Evolutionary conservation across 2,113 vertebrate genomes (phyloP).

Genomic region (Alligator mississippiensis): DNA sequence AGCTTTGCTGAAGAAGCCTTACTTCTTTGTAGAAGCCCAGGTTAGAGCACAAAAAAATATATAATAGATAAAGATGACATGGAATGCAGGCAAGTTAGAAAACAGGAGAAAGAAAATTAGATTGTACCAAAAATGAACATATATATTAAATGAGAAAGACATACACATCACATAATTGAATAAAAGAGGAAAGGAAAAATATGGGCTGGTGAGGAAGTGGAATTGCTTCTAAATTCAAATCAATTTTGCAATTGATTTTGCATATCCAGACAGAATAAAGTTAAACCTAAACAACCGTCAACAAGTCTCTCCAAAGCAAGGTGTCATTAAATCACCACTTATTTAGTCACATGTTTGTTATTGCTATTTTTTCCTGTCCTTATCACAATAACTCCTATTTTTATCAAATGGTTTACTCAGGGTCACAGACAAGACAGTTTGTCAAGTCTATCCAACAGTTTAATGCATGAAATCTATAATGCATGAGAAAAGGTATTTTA

Average conservation of each 20-base stretch:
- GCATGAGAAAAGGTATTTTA: constrained; percentile 13
- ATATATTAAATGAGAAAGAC: background rate
- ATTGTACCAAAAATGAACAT: background rate
- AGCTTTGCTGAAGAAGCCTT: background rate
- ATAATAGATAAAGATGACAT: background rate
- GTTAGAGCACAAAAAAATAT: background rate
- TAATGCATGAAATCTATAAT: constrained; percentile 36
- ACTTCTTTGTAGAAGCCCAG: background rate
- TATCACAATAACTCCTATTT: constrained; percentile 36
- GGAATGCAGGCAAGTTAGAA: background rate
- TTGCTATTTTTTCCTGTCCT: constrained; percentile 24
- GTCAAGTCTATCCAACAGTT: constrained; percentile 22
- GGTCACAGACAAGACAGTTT: constrained; percentile 2
- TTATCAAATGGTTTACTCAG: constrained; percentile 18
- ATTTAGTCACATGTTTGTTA: background rate
- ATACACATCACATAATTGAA: background rate
- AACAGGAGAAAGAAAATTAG: background rate
- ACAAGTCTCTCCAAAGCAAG: background rate
- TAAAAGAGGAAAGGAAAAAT: background rate
- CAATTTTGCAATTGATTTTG: background rate
- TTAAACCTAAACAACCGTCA: background rate
- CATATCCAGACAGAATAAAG: background rate
- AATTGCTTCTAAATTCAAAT: background rate
- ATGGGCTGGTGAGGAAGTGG: background rate
- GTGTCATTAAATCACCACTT: constrained; percentile 29